Evolutionary conservation across 2,888 invertebrate species (phyloP).

Genomic region (Caprella mutica): DNA sequence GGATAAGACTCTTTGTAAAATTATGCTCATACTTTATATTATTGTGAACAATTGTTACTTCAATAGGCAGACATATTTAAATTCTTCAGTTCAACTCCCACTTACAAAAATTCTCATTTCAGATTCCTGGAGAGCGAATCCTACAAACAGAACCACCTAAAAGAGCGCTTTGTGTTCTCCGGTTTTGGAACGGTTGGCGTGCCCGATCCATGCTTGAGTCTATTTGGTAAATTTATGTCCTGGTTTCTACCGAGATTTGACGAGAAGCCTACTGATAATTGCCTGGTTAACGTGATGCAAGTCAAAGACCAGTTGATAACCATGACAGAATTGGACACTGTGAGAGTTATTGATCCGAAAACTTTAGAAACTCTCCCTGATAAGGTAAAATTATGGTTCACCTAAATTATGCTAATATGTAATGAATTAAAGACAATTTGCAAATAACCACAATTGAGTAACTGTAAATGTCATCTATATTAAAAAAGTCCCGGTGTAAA

Average conservation of each 20-base stretch:
- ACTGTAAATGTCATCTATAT: too few species aligned
- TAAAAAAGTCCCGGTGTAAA: too few species aligned
- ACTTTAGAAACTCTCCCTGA: conserved; percentile 7
- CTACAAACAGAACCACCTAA: conserved; percentile 39
- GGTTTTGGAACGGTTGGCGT: conserved; percentile 39
- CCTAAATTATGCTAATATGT: too few species aligned
- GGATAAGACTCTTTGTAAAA: too few species aligned
- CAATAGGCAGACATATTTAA: too few species aligned
- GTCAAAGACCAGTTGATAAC: conserved; percentile 43
- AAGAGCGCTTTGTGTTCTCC: conserved; percentile 38
- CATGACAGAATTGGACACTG: conserved; percentile 34
- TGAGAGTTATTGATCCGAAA: conserved; percentile 8
- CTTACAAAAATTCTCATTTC: neutral
- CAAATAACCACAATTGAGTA: too few species aligned
- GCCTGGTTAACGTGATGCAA: conserved; percentile 42
- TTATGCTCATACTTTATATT: too few species aligned
- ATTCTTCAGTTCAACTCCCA: conserved; percentile 11
- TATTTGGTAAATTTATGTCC: conserved; percentile 38
- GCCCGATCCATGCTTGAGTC: conserved; percentile 41
- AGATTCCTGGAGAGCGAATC: conserved; percentile 37
- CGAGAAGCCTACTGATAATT: conserved; percentile 46
- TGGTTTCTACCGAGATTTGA: conserved; percentile 6
- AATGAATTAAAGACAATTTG: too few species aligned
- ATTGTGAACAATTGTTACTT: too few species aligned
- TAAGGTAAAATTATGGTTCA: too few species aligned